Conservation (phyloP, 2,888 invertebrate species). For the Blastobasis lacticolella region DNA sequence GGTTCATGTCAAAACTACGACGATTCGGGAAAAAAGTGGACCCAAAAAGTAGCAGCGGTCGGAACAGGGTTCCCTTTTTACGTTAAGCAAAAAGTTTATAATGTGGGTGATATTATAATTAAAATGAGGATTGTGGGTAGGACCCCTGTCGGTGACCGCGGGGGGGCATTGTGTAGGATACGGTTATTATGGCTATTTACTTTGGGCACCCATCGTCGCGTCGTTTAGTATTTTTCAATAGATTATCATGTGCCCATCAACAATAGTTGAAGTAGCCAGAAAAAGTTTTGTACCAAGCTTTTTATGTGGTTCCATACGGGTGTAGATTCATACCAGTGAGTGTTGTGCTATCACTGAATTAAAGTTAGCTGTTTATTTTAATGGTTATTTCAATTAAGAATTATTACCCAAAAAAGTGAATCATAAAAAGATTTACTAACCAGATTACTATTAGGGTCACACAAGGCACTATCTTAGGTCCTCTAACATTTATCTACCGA, state of each 20-base stretch:
- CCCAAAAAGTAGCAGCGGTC: conserved; percentile 44
- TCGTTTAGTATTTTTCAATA: conserved; percentile 47
- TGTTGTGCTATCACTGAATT: no score
- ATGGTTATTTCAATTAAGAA: no score
- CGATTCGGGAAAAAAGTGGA: conserved; percentile 15
- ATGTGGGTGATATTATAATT: conserved; percentile 73
- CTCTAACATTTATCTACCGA: no score
- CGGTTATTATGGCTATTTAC: conserved; percentile 68
- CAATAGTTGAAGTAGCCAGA: neutral
- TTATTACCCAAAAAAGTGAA: no score
- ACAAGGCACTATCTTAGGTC: no score
- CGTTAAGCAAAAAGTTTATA: conserved; percentile 52
- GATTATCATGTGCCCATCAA: conserved; percentile 22
- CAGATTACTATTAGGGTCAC: no score
- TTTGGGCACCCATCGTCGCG: conserved; percentile 54
- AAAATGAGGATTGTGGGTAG: conserved; percentile 53
- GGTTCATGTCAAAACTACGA: conserved; percentile 15
- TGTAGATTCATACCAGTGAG: no score
- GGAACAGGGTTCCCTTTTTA: conserved; percentile 20
- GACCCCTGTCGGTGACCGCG: conserved; percentile 55
- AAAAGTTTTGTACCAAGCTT: no score
- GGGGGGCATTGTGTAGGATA: conserved; percentile 60
- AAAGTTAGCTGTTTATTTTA: no score
- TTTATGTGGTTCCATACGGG: no score
- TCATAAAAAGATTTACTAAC: no score